Evolutionary conservation across 2,888 invertebrate species (phyloP).

Genomic region (Aspidiotus destructor): DNA sequence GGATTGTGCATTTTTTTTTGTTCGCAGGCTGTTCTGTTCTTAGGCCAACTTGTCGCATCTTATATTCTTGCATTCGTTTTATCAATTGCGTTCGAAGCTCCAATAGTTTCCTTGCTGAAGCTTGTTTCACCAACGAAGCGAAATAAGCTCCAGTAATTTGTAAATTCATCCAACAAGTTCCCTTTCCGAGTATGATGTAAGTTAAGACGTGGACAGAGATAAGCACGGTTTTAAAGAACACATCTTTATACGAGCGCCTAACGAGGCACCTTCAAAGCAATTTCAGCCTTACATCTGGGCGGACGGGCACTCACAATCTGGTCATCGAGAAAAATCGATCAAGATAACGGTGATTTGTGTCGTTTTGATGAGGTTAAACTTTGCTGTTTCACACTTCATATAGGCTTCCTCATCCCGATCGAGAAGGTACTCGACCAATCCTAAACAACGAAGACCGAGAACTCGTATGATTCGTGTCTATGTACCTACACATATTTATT

Average conservation of each 20-base stretch:
- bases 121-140: conserved; percentile 39
- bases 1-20: too few species aligned
- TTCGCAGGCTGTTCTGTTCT: conserved; percentile 61
- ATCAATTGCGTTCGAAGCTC: conserved; percentile 74
- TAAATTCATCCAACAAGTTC: neutral
- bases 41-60: conserved; percentile 71
- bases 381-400: conserved; percentile 63
- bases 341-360: conserved; percentile 46
- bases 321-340: conserved; percentile 44
- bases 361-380: conserved; percentile 60
- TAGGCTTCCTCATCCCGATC: conserved; percentile 60
- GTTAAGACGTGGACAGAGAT: too few species aligned
- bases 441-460: conserved; percentile 44
- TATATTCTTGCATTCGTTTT: conserved; percentile 67
- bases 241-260: neutral
- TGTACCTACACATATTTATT: too few species aligned
- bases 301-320: conserved; percentile 48
- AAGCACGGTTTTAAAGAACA: neutral
- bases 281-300: conserved; percentile 51
- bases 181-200: too few species aligned
- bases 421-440: conserved; percentile 66
- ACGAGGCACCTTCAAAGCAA: neutral
- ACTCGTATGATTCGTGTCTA: conserved; percentile 14
- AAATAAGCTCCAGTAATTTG: conserved; percentile 34
- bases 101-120: conserved; percentile 66